Base-by-base conservation (phyloP, 1,140 invertebrate species). In the Aphidius ervi region DNA sequence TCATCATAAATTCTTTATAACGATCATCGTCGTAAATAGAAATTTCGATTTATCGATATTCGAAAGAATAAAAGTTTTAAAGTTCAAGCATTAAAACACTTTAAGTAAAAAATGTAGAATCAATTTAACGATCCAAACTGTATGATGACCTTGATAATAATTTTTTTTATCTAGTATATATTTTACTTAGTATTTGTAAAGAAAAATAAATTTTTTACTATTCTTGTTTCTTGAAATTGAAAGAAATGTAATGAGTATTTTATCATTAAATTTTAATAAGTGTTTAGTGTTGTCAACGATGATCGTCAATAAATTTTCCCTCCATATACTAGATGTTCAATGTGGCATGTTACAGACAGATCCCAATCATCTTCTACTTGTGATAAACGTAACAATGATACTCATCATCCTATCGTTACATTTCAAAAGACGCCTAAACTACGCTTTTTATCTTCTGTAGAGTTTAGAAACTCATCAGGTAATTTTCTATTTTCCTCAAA, bases 371-470 rank as follows among this genome's bases (percentile, higher is more conserved):
- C 79, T 73, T 81, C 82, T 74, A 82, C 82, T 80, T 83, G 77
- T 69, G 81, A 83, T 74, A 80, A 84, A 72, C 80, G 76, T 77
- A 76, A 77, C 70, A 70, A 78, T 76, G 77, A 77, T 71, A 83
- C 83, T 74, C 76, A 75, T 79, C 80, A 80, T 74, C 76, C 80
- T 76, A 77, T 80, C 69, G 78, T 80, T 72, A 75, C 74, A 73
- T 82, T 76, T 69, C 80, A 84, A 78, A 85, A 83, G 78, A 78
- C 83, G 67, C 86, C 87, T 64, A 90, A 89, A 81, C 81, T 90
- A 58, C 85, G 89, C 63, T 91, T 91, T 83, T 87, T 90, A 42
- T 88, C 88, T 67, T 90, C 88, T 53, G 84, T 88, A 74, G 87
- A 88, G 73, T 85, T 84, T 80, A 88, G 85, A 79, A 81, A 87